phyloP scores from a whole-genome alignment of 2,113 vertebrate species.

The Rhinichthys klamathensis region DNA sequence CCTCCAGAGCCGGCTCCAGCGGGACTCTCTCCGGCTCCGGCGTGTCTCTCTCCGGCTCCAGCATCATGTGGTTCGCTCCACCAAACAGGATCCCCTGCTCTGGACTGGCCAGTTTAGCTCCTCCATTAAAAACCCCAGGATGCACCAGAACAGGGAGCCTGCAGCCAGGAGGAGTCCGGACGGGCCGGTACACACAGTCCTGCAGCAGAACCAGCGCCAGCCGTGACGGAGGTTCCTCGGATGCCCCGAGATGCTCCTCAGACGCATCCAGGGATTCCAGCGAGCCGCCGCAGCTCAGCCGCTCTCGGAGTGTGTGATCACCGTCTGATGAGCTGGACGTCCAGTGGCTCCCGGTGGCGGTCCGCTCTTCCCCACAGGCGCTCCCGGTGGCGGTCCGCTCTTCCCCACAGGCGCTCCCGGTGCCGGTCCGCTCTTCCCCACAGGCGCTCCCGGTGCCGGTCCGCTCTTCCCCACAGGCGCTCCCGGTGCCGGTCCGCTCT shows the following conservation, averaged over 20 bases:
- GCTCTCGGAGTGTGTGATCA: conserved; percentile 82
- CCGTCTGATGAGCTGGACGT: conserved; percentile 66
- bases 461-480: too few species aligned
- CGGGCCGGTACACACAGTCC: conserved; percentile 84
- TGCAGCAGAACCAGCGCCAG: conserved; percentile 82
- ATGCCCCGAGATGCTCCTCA: conserved; percentile 45
- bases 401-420: conserved; percentile 24
- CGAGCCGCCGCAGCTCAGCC: conserved; percentile 77
- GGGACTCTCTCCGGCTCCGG: conserved; percentile 64
- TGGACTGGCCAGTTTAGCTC: conserved; percentile 67
- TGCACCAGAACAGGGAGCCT: conserved; percentile 83
- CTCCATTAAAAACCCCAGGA: conserved; percentile 64
- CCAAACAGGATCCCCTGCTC: conserved; percentile 53
- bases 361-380: too few species aligned
- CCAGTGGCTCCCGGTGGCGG: too few species aligned
- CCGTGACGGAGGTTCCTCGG: conserved; percentile 78
- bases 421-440: conserved; percentile 60
- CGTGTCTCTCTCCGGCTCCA: conserved; percentile 66
- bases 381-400: conserved; percentile 28
- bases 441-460: too few species aligned
- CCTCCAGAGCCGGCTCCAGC: conserved; percentile 81
- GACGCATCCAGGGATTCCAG: conserved; percentile 80
- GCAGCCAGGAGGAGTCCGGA: conserved; percentile 83
- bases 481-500: too few species aligned
- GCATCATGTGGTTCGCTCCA: conserved; percentile 54